A percentile compares a stretch with the other conserved stretches of the same genome.
Evolutionary conservation across 2,113 vertebrate genomes (phyloP).

Genomic region (Poicephalus meyeri): DNA sequence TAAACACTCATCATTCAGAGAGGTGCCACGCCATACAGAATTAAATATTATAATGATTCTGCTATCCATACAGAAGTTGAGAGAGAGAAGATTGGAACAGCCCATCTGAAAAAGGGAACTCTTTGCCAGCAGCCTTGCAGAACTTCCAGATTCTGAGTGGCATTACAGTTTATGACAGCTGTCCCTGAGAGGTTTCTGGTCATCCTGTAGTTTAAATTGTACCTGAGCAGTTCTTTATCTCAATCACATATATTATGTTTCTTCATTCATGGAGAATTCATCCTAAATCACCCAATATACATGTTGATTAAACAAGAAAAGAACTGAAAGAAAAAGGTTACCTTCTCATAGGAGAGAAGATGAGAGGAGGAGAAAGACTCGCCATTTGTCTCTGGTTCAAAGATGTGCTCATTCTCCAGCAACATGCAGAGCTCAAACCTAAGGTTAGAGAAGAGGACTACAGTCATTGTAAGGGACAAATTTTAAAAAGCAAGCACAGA

Average conservation of each 20-base stretch:
- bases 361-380: background rate
- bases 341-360: slow-evolving; percentile 32
- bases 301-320: background rate
- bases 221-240: background rate
- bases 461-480: background rate
- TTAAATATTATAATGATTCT: slow-evolving; percentile 32
- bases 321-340: background rate
- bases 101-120: background rate
- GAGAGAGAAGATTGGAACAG: background rate
- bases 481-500: background rate
- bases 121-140: background rate
- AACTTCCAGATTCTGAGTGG: background rate
- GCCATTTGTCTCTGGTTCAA: background rate
- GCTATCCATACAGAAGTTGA: background rate
- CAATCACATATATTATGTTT: background rate
- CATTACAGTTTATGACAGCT: background rate
- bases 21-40: background rate
- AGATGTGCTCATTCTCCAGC: slow-evolving; percentile 40
- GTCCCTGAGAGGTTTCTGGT: background rate
- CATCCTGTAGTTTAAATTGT: background rate
- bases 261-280: background rate
- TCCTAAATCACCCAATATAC: background rate
- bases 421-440: slow-evolving; percentile 26
- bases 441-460: background rate
- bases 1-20: slow-evolving; percentile 4